Conservation (phyloP, 2,797 vertebrate genomes). For the Graptemys geographica region DNA sequence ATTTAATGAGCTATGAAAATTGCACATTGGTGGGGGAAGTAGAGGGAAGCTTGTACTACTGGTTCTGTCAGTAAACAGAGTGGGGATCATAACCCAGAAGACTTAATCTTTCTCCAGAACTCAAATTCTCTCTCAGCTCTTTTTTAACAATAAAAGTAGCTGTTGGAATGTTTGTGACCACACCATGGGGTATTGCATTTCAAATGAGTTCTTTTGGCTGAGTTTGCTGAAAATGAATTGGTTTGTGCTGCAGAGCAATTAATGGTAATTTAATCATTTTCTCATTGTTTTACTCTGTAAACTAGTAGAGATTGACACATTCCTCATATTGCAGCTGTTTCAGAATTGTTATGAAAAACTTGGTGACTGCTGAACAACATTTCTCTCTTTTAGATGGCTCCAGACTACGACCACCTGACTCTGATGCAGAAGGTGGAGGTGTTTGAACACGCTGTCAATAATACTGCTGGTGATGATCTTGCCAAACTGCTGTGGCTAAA, state of each 20-base stretch:
- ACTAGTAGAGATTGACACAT: not conserved
- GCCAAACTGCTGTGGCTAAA: constrained; percentile 98
- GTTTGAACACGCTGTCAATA: constrained; percentile 98
- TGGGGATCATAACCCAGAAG: accelerated
- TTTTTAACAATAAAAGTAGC: not conserved
- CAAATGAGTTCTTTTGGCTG: not conserved
- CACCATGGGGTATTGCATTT: not conserved
- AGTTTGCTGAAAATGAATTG: not conserved
- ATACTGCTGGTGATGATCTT: constrained; percentile 97
- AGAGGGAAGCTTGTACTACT: not conserved
- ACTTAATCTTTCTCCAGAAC: not conserved
- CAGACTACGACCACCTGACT: constrained; percentile 98
- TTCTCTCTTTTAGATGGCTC: constrained; percentile 90
- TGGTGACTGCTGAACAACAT: not conserved
- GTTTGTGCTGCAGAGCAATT: not conserved
- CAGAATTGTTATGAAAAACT: not conserved
- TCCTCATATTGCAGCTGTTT: not conserved
- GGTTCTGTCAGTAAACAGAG: not conserved
- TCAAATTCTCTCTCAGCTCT: not conserved
- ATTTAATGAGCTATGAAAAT: constrained; percentile 2
- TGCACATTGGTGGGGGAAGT: not conserved
- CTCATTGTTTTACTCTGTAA: not conserved
- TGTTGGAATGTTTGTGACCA: not conserved
- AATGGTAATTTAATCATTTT: not conserved
- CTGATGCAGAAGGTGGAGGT: constrained; percentile 99